Evolutionary conservation across 2,797 vertebrate genomes (phyloP).

Genomic region (Cossypha dichroa): DNA sequence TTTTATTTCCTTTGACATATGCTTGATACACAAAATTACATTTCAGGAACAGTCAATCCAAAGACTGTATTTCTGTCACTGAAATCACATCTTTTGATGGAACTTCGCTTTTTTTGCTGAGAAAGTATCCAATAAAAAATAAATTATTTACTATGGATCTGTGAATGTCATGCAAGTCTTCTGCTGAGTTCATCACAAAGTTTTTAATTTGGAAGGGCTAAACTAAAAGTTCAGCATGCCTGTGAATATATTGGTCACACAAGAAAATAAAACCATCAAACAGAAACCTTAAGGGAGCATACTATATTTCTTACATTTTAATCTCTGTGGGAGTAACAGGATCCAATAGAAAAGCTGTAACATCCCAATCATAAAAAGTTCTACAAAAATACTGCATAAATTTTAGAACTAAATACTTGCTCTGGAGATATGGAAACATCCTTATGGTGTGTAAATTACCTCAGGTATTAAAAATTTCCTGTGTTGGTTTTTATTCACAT

Average conservation of each 20-base stretch:
- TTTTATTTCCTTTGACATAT: constrained; percentile 13
- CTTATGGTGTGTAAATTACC: background rate
- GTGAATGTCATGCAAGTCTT: background rate
- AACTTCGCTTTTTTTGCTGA: background rate
- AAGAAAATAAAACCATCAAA: background rate
- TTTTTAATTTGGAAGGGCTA: background rate
- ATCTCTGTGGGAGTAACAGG: background rate
- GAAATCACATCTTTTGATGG: background rate
- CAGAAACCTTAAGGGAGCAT: background rate
- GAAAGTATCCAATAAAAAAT: background rate
- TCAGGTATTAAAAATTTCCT: background rate
- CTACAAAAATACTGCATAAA: background rate
- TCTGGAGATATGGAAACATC: background rate
- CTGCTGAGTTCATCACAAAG: background rate
- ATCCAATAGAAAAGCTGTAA: background rate
- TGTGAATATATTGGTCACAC: background rate
- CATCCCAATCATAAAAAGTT: background rate
- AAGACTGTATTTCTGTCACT: background rate
- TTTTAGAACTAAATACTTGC: background rate
- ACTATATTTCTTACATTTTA: background rate
- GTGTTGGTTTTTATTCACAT: background rate
- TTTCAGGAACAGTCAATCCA: constrained; percentile 28
- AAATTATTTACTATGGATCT: background rate
- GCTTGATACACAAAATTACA: background rate
- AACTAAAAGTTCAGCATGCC: background rate